Evolutionary conservation across 2,888 invertebrate species (phyloP).

Genomic region (Diachrysia chrysitis): DNA sequence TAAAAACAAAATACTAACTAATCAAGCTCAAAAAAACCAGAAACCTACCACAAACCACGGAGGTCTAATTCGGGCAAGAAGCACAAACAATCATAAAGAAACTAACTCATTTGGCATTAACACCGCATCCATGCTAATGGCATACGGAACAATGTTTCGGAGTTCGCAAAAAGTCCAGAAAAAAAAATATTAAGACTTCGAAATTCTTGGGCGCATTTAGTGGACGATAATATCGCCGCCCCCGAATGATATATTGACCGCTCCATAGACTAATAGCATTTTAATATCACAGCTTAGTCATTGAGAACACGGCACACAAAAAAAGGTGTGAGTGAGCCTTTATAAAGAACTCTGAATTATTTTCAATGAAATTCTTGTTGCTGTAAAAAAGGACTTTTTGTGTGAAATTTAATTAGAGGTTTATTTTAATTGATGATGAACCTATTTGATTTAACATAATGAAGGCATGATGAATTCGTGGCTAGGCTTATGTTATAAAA

Average conservation of each 20-base stretch:
- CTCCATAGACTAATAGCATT: conserved; percentile 86
- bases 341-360: conserved; percentile 54
- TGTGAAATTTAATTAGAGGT: conserved; percentile 54
- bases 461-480: background rate
- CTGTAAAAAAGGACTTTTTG: conserved; percentile 43
- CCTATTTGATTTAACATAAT: background rate
- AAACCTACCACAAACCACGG: conserved; percentile 49
- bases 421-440: conserved; percentile 45
- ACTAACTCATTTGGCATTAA: conserved; percentile 75
- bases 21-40: conserved; percentile 43
- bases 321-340: conserved; percentile 65
- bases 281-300: conserved; percentile 86
- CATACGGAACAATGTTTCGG: conserved; percentile 75
- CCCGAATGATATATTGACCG: conserved; percentile 83
- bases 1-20: conserved; percentile 48
- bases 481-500: background rate
- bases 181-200: conserved; percentile 81
- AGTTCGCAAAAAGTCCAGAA: conserved; percentile 72
- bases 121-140: conserved; percentile 70
- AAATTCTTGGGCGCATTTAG: conserved; percentile 84
- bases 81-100: conserved; percentile 71
- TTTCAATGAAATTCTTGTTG: conserved; percentile 58
- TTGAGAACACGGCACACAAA: conserved; percentile 62
- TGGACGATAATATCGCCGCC: conserved; percentile 83
- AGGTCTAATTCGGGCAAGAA: conserved; percentile 60